Percentiles rank a stretch among this genome's conserved stretches.
These are phyloP conservation scores for Argopecten irradians DNA, from an alignment of 1,140 invertebrate genomes.

Conservation along the genomic window DNA sequence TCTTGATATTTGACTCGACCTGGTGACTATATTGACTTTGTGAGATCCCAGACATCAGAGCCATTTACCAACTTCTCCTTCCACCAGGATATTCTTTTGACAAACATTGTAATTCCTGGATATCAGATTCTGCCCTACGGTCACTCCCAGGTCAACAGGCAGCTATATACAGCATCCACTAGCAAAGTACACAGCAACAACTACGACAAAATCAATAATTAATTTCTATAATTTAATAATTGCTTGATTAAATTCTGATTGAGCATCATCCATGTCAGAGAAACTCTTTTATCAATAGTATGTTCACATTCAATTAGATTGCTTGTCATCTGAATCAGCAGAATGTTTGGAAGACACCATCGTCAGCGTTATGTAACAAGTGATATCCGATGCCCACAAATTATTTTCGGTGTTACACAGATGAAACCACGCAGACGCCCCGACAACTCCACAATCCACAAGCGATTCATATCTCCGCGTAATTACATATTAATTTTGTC, in stretches of 20 bases:
- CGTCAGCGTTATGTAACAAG: not conserved
- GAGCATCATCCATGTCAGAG: not conserved
- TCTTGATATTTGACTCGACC: not conserved
- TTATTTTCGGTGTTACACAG: too few relatives aligned
- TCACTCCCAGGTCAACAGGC: not conserved
- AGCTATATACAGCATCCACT: not conserved
- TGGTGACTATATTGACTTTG: not conserved
- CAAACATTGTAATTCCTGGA: not conserved
- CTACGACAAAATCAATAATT: not conserved
- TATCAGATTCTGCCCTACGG: not conserved
- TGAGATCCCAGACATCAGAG: not conserved
- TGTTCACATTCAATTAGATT: not conserved
- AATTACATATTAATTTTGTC: not conserved
- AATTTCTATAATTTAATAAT: conserved; percentile 13
- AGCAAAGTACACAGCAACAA: not conserved
- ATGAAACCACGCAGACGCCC: not conserved
- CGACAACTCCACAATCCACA: not conserved
- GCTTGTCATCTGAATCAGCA: conserved; percentile 5
- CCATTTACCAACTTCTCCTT: not conserved
- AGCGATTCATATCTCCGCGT: not conserved
- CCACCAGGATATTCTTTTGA: not conserved
- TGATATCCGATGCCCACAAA: not conserved
- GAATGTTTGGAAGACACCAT: not conserved
- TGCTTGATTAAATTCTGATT: conserved; percentile 1
- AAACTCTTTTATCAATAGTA: conserved; percentile 4